A percentile compares a stretch with the other conserved stretches of the same genome.
phyloP scores from a whole-genome alignment of 2,797 vertebrate species.

The Schizopygopsis malacanthus region DNA sequence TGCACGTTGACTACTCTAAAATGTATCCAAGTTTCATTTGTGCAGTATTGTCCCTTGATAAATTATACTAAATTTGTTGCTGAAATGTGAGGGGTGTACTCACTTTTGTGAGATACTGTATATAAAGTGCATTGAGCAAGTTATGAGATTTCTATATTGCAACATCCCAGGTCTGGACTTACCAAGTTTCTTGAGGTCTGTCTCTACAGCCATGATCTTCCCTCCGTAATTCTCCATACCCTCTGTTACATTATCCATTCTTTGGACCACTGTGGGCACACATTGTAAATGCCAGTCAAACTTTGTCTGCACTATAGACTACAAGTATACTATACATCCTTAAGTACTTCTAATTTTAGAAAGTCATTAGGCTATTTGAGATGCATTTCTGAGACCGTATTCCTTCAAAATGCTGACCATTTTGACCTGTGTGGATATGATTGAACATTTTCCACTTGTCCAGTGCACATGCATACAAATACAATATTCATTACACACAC shows the following conservation, averaged over 20 bases:
- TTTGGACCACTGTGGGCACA: constrained; percentile 88
- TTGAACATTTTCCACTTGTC: not conserved
- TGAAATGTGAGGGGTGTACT: too few species aligned
- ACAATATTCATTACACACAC: constrained; percentile 36
- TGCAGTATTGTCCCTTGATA: too few species aligned
- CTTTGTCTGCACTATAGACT: not conserved
- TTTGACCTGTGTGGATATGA: not conserved
- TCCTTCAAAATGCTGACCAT: not conserved
- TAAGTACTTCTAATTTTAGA: not conserved
- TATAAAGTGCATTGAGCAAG: not conserved
- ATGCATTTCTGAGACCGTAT: not conserved
- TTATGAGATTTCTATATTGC: not conserved
- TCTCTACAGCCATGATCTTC: constrained; percentile 90
- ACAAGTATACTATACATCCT: not conserved
- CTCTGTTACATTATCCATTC: constrained; percentile 93
- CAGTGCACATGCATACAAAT: constrained; percentile 15
- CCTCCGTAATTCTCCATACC: constrained; percentile 92
- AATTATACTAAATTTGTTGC: too few species aligned
- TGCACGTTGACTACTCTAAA: too few species aligned
- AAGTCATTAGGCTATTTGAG: not conserved
- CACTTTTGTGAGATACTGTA: too few species aligned
- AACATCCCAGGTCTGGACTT: constrained; percentile 58
- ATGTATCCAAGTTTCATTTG: too few species aligned
- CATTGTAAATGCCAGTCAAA: constrained; percentile 28
- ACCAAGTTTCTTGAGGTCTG: constrained; percentile 93